Conservation (phyloP, 2,888 invertebrate genomes). For the Acrobasis suavella region DNA sequence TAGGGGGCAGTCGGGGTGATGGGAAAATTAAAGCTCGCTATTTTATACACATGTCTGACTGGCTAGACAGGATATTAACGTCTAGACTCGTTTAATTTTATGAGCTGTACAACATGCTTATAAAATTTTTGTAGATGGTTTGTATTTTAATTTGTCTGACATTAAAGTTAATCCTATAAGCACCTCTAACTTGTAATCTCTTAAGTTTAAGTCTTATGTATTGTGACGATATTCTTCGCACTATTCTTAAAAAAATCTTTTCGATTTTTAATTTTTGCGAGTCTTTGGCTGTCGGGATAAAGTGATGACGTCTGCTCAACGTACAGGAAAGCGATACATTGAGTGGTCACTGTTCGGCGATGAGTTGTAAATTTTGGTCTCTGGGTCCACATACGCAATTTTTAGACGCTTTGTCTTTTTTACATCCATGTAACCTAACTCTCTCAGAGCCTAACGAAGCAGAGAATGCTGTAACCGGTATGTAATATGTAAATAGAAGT, state of each 20-base stretch:
- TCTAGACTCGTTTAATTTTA: conserved; percentile 41
- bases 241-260: too few species aligned
- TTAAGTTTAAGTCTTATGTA: too few species aligned
- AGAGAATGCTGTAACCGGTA: conserved; percentile 45
- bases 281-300: too few species aligned
- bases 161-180: background rate
- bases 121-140: background rate
- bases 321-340: too few species aligned
- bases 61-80: conserved; percentile 64
- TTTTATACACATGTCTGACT: conserved; percentile 40
- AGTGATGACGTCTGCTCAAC: too few species aligned
- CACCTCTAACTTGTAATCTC: too few species aligned
- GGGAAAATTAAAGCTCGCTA: conserved; percentile 47
- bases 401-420: conserved; percentile 28
- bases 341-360: too few species aligned
- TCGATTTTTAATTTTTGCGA: too few species aligned
- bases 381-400: too few species aligned
- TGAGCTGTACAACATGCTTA: background rate
- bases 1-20: conserved; percentile 34
- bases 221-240: too few species aligned
- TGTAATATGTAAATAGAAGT: conserved; percentile 48
- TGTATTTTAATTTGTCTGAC: background rate
- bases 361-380: too few species aligned
- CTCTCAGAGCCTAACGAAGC: conserved; percentile 41
- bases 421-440: conserved; percentile 37